Percentiles rank a stretch among this genome's conserved stretches.
Evolutionary conservation across 2,888 invertebrate species (phyloP).

Genomic region (Ichneumoninae sp.): DNA sequence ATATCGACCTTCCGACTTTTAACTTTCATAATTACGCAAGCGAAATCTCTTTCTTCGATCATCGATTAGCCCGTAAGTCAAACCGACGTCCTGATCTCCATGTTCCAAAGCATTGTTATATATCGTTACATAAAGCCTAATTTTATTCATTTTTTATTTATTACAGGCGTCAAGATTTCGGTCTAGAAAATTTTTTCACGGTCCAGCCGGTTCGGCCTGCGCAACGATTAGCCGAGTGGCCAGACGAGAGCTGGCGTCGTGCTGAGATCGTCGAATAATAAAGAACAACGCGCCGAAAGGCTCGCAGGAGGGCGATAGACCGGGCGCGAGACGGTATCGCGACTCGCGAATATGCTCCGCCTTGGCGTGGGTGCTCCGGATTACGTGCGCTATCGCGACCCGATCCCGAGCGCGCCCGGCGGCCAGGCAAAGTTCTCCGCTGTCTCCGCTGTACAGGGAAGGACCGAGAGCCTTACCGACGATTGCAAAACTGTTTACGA

Average conservation of each 20-base stretch:
- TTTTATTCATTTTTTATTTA: constrained; percentile 50
- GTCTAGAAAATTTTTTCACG: neutral
- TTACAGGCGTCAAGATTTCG: neutral
- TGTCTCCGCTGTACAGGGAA: neutral
- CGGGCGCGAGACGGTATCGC: constrained; percentile 23
- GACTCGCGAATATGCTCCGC: constrained; percentile 14
- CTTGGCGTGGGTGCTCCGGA: constrained; percentile 66
- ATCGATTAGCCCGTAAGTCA: constrained; percentile 40
- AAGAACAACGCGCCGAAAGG: constrained; percentile 33
- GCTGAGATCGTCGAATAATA: constrained; percentile 20
- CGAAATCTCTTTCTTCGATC: constrained; percentile 23
- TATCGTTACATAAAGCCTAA: constrained; percentile 38
- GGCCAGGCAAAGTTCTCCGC: neutral
- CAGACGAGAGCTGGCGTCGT: neutral
- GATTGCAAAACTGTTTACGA: constrained; percentile 56
- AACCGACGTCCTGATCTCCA: neutral
- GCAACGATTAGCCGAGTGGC: neutral
- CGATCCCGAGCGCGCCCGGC: constrained; percentile 37
- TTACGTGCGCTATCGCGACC: constrained; percentile 54
- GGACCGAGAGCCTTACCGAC: constrained; percentile 28
- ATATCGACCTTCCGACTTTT: constrained; percentile 62
- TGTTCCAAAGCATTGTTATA: constrained; percentile 23
- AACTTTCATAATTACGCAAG: constrained; percentile 59
- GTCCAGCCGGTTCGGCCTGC: neutral
- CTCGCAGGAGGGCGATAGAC: neutral